Evolutionary conservation across 1,140 invertebrate species (phyloP).

Genomic region (Nilaparvata lugens): DNA sequence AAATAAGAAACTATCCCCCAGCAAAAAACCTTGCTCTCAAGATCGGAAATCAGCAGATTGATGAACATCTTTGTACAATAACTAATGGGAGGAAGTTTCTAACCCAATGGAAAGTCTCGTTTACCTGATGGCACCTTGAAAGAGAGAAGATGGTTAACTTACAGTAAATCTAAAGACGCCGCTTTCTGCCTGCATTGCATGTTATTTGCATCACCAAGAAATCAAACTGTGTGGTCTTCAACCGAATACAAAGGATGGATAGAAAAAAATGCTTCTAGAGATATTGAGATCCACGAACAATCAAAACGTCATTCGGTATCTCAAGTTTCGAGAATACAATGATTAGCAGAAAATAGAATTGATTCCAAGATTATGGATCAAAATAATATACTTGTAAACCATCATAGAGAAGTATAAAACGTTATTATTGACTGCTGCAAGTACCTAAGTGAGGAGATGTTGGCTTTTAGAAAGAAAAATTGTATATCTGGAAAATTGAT

Average conservation of each 20-base stretch:
- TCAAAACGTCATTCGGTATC: constrained; percentile 5
- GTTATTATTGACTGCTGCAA: constrained; percentile 4
- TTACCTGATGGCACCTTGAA: constrained; percentile 9
- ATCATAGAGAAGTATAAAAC: neutral
- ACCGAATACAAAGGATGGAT: constrained; percentile 12
- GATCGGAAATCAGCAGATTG: constrained; percentile 8
- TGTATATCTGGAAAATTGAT: neutral
- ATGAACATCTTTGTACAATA: neutral
- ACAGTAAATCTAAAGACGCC: constrained; percentile 10
- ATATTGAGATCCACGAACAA: constrained; percentile 10
- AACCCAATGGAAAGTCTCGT: neutral
- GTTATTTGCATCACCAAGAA: constrained; percentile 9
- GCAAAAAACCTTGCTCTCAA: constrained; percentile 9
- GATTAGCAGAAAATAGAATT: constrained; percentile 10
- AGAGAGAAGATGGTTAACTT: constrained; percentile 11
- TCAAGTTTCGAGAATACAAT: constrained; percentile 14
- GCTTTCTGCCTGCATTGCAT: constrained; percentile 11
- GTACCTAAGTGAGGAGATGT: constrained; percentile 6
- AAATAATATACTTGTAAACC: constrained; percentile 1
- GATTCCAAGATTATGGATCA: neutral
- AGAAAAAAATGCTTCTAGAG: constrained; percentile 1
- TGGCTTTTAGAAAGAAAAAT: neutral
- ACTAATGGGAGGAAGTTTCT: constrained; percentile 11
- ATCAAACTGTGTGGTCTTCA: constrained; percentile 8
- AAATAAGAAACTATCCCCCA: constrained; percentile 9